Percentiles rank a stretch among this genome's conserved stretches.
Conservation (phyloP, 2,113 vertebrate genomes). For the Nerophis ophidion region DNA sequence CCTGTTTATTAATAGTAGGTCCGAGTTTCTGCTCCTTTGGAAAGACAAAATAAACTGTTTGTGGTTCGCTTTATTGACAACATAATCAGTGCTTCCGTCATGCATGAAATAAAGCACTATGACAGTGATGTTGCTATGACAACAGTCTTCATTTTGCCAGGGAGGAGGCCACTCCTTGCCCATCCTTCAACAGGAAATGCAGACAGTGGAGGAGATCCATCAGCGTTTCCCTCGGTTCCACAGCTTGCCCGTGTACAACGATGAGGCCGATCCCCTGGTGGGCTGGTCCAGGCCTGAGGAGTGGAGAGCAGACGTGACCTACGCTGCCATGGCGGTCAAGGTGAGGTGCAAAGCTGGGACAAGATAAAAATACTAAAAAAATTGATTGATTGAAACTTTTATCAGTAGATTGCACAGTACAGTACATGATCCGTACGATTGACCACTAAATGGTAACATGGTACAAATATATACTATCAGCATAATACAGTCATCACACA, state of each 20-base stretch:
- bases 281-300: conserved; percentile 84
- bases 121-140: background rate
- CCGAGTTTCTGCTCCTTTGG: no score
- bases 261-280: conserved; percentile 93
- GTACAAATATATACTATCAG: no score
- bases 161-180: conserved; percentile 81
- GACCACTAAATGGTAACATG: no score
- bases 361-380: no score
- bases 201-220: conserved; percentile 74
- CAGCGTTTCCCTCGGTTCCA: conserved; percentile 78
- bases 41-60: background rate
- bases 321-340: conserved; percentile 92
- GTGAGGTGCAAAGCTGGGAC: no score
- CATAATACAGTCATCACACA: no score
- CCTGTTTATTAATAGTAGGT: no score
- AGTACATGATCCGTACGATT: no score
- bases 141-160: conserved; percentile 53
- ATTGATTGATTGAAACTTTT: no score
- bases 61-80: background rate
- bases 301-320: conserved; percentile 92
- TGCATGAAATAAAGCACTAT: background rate
- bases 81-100: background rate
- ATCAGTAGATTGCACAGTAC: no score
- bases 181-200: conserved; percentile 86
- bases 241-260: conserved; percentile 82